Conservation (phyloP, 2,113 vertebrate genomes). For the Notarius lentiginosus region DNA sequence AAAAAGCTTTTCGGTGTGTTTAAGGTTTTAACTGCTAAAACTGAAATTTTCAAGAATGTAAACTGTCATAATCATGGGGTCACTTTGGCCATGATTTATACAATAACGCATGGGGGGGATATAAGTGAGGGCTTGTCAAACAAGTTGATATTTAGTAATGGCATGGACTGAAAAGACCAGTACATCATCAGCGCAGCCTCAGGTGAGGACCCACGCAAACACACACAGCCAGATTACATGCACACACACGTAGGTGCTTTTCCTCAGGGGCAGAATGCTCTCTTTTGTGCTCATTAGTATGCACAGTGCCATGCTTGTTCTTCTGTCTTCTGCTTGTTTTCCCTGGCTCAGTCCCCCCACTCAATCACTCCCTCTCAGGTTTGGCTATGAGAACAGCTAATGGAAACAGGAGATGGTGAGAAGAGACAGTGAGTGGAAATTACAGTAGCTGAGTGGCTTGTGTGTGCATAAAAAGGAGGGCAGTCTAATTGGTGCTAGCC, state of each 20-base stretch:
- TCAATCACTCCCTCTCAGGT: conserved; percentile 37
- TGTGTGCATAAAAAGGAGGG: conserved; percentile 37
- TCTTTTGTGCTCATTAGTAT: conserved; percentile 71
- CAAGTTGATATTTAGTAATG: conserved; percentile 30
- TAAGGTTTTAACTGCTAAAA: background rate
- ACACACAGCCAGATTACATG: conserved; percentile 41
- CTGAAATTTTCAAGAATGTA: background rate
- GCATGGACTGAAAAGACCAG: background rate
- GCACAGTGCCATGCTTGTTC: conserved; percentile 69
- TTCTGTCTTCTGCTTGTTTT: conserved; percentile 76
- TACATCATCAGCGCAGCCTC: conserved; percentile 16
- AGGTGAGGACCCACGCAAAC: conserved; percentile 50
- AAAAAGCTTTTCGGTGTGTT: background rate
- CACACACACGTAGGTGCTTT: conserved; percentile 7
- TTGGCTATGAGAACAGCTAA: conserved; percentile 29
- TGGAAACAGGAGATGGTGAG: conserved; percentile 44
- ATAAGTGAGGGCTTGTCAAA: conserved; percentile 6
- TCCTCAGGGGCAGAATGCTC: conserved; percentile 38
- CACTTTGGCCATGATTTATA: background rate
- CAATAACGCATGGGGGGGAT: background rate
- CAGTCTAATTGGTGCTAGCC: conserved; percentile 53
- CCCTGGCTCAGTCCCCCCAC: conserved; percentile 57
- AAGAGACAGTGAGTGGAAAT: conserved; percentile 42
- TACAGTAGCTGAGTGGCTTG: conserved; percentile 32
- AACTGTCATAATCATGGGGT: background rate